Evolutionary conservation across 2,888 invertebrate genomes (phyloP).

Genomic region (Leptinotarsa tumamoca): DNA sequence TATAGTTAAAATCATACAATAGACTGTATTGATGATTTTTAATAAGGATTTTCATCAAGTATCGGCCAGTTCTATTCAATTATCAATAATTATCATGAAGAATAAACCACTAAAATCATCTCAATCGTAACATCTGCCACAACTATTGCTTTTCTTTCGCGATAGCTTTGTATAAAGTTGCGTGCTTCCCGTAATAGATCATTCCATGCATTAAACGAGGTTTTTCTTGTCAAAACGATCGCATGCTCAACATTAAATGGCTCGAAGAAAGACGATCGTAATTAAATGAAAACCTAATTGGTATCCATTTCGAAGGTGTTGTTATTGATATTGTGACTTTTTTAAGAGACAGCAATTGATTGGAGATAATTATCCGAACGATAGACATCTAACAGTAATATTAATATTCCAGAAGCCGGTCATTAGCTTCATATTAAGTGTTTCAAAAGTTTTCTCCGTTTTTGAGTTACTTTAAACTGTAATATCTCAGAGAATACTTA

Average conservation of each 20-base stretch:
- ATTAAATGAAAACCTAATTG: constrained; percentile 36
- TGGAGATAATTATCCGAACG: neutral
- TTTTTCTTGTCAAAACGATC: constrained; percentile 35
- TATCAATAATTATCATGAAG: no score
- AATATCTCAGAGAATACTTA: no score
- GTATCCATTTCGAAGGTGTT: constrained; percentile 25
- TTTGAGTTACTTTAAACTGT: no score
- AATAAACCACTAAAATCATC: neutral
- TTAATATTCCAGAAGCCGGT: neutral
- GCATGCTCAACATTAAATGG: constrained; percentile 35
- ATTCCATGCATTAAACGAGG: constrained; percentile 30
- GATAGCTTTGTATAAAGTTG: constrained; percentile 34
- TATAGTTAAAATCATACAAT: no score
- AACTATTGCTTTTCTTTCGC: constrained; percentile 4
- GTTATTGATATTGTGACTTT: constrained; percentile 20
- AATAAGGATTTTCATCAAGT: no score
- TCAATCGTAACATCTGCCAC: neutral
- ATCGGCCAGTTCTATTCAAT: no score
- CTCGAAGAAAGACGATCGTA: constrained; percentile 37
- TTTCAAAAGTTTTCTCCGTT: no score
- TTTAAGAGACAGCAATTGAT: neutral
- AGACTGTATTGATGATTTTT: no score
- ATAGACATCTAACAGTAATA: neutral
- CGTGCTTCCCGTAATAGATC: constrained; percentile 39
- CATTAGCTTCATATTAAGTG: no score